Evolutionary conservation across 2,113 vertebrate genomes (phyloP), one percentile per base, ranked within the genome.

Genomic region (Polyodon spathula): DNA sequence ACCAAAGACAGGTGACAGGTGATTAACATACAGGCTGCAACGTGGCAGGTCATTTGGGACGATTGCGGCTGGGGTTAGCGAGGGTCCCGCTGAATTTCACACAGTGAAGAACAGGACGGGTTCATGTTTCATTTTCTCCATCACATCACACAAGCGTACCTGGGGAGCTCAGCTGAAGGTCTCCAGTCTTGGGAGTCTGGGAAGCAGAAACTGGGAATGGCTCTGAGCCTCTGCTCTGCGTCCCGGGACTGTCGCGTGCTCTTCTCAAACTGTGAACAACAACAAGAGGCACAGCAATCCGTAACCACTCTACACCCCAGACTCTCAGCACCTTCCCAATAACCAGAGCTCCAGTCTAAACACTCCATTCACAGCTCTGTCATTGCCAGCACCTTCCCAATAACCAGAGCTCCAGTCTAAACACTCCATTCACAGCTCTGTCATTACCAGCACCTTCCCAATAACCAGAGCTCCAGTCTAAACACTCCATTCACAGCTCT

Each of bases 181-280:
- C 81, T 81, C 93, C 94, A 97, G 73, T 93, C 93, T 59, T 88
- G 83, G 12, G 88, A 81, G 75, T 99, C 95, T 1, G 95, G 96
- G 77, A 99, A 98, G 80, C 96, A 99, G 81, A 99, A 99, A 63
- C 83, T 92, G 4, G 96, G 96, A 74, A 97, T 99, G 68, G 94
- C 91, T 76, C 87, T 96, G 37, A 99, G 85, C 66, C 93, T 88
- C 66, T 99, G 95, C 61, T 97, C 96, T 0, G 89, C 93, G 60
- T 97, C 94, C 75, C 78, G 93, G 46, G 94, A 92, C 37, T 92
- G 76, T 58, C 85, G 89, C 57, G 91, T 89, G 8, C 88, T 86
- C 73, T 93, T 91, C 66, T 97, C 94, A 78, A 90, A 86, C 96
- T 98, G 71, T 56, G 75, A 63, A 72, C 63, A 44, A 72, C 63